phyloP scores from a whole-genome alignment of 2,888 invertebrate genomes.

The Crocallis elinguaria region DNA sequence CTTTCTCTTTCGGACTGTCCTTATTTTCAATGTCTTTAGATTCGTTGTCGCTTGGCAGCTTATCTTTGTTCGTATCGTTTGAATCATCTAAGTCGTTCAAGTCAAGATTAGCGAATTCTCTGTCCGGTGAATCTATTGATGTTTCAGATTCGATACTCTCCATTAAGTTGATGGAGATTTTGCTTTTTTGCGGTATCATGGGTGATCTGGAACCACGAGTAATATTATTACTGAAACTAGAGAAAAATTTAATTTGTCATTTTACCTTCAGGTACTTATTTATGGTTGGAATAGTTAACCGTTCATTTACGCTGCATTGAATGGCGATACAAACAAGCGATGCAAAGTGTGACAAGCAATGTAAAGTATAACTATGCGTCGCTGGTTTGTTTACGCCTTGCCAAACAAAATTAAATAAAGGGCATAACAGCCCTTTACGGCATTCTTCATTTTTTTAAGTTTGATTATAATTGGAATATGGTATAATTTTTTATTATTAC shows the following conservation, averaged over 20 bases:
- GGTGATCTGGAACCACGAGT: slow-evolving; percentile 68
- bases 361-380: too few relatives aligned
- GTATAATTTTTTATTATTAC: too few relatives aligned
- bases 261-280: neutral
- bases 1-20: slow-evolving; percentile 53
- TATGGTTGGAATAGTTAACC: neutral
- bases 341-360: too few relatives aligned
- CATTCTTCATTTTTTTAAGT: too few relatives aligned
- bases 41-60: slow-evolving; percentile 49
- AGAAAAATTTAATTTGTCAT: neutral
- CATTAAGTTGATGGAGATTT: slow-evolving; percentile 82
- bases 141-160: slow-evolving; percentile 82
- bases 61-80: slow-evolving; percentile 59
- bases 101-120: slow-evolving; percentile 75
- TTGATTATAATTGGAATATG: too few relatives aligned
- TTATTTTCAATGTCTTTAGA: slow-evolving; percentile 48
- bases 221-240: neutral
- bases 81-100: slow-evolving; percentile 73
- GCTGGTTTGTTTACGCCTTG: too few relatives aligned
- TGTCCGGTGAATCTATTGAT: slow-evolving; percentile 78
- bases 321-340: too few relatives aligned
- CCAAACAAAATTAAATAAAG: too few relatives aligned
- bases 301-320: too few relatives aligned
- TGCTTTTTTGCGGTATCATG: slow-evolving; percentile 77
- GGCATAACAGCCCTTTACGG: too few relatives aligned